These are phyloP conservation scores for Pinctada fucata DNA, from an alignment of 2,888 invertebrate genomes.

Conservation along the genomic window DNA sequence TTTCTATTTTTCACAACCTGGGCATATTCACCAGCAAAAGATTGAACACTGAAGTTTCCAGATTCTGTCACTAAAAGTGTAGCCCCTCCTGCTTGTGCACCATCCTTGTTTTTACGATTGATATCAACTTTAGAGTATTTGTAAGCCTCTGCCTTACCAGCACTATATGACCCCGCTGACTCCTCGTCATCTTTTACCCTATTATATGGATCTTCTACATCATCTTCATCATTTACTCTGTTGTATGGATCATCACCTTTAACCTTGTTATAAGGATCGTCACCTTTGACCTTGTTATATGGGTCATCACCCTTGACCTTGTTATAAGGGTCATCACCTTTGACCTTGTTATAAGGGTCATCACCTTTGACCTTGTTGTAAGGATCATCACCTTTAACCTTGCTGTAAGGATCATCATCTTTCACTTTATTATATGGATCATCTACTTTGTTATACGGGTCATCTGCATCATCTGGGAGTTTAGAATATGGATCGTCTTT, in stretches of 20 bases:
- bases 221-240: slow-evolving; percentile 40
- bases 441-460: slow-evolving; percentile 50
- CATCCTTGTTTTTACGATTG: slow-evolving; percentile 16
- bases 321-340: slow-evolving; percentile 45
- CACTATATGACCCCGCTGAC: neutral
- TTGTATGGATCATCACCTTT: slow-evolving; percentile 43
- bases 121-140: slow-evolving; percentile 35
- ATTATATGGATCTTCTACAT: slow-evolving; percentile 48
- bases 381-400: slow-evolving; percentile 43
- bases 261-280: slow-evolving; percentile 41
- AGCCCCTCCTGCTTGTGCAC: neutral
- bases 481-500: slow-evolving; percentile 32
- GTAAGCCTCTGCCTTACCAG: neutral
- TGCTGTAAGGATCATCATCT: slow-evolving; percentile 44
- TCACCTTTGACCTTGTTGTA: slow-evolving; percentile 43
- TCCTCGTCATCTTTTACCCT: slow-evolving; percentile 32
- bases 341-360: slow-evolving; percentile 38
- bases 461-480: slow-evolving; percentile 39
- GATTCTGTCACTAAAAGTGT: slow-evolving; percentile 6
- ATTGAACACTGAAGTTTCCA: slow-evolving; percentile 24
- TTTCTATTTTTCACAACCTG: slow-evolving; percentile 52
- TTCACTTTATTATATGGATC: slow-evolving; percentile 53
- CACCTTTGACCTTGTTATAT: slow-evolving; percentile 53
- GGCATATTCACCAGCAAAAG: slow-evolving; percentile 49
- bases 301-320: slow-evolving; percentile 49